Evolutionary conservation across 2,113 vertebrate species (phyloP), one percentile per base, ranked within the genome.

Genomic region (Trichechus manatus): DNA sequence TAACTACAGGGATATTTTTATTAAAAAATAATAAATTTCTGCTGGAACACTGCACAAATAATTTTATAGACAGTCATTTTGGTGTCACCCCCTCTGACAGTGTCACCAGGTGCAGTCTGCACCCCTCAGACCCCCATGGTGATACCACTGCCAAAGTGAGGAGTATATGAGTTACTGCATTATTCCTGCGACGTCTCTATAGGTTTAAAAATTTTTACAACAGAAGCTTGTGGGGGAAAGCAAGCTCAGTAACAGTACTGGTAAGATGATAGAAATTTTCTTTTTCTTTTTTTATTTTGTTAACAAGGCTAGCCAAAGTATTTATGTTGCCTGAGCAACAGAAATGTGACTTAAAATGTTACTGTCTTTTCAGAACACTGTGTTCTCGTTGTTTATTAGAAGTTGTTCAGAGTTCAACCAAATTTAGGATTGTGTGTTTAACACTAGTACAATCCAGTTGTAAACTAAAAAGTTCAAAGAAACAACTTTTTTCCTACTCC

Each of bases 361-460:
- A 91, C 83, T 85, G 5, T 66, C 84, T 94, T 86, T 63, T 56
- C 42, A 53, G 80, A 93, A 89, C 74, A 89, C 31, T 89, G 66
- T 95, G 80, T 92, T 93, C 89, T 95, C 91, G 68, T 22, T 82
- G 19, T 82, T 91, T 89, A 90, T 94, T 95, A 92, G 86, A 93
- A 96, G 80, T 87, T 87, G 25, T 56, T 95, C 63, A 72, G n/a
- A 91, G 85, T 79, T 86, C 33, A 82, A 75, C 61, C 89, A 92
- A 95, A 96, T 95, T 94, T 84, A 96, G 92, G 77, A 64, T 53
- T 80, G 59, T 36, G 27, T 61, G 68, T 74, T 95, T 95, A 59
- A 92, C 9, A 83, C 29, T 56, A 93, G 80, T 61, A 89, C 33
- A 91, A 33, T 36, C 80, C 42, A 50, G 36, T 29, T 91, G 50